phyloP scores from a whole-genome alignment of 53 echinoderm and acorn worm genomes.

The Holothuria scabra region DNA sequence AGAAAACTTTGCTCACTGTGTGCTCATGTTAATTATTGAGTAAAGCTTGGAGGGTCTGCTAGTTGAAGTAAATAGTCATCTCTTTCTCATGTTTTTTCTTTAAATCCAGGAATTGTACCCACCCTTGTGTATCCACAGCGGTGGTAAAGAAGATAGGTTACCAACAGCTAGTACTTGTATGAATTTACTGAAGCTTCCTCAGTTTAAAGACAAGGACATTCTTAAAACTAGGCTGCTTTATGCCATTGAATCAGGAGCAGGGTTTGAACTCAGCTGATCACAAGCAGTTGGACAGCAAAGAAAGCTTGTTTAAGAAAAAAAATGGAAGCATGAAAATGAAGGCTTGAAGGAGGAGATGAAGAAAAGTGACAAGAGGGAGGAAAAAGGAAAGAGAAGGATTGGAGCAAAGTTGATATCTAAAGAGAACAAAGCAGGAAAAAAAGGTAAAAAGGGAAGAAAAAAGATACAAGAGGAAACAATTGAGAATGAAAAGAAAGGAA shows the following conservation, averaged over 20 bases:
- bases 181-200: conserved; percentile 96
- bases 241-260: conserved; percentile 94
- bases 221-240: conserved; percentile 84
- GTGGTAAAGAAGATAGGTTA: conserved; percentile 85
- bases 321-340: no score
- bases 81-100: background rate
- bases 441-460: no score
- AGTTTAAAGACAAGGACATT: conserved; percentile 75
- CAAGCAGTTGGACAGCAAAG: background rate
- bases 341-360: no score
- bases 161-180: conserved; percentile 98
- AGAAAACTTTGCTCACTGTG: no score
- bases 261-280: conserved; percentile 90
- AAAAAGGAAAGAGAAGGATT: no score
- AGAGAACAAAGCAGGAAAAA: no score
- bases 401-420: no score
- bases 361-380: no score
- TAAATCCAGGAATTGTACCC: conserved; percentile 81
- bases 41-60: no score
- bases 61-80: background rate
- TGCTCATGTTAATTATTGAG: no score
- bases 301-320: background rate
- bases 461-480: no score
- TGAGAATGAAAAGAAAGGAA: no score
- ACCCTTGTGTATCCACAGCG: conserved; percentile 92